Base-by-base conservation (phyloP, 2,888 invertebrate genomes). In the Tenthredo distinguenda region DNA sequence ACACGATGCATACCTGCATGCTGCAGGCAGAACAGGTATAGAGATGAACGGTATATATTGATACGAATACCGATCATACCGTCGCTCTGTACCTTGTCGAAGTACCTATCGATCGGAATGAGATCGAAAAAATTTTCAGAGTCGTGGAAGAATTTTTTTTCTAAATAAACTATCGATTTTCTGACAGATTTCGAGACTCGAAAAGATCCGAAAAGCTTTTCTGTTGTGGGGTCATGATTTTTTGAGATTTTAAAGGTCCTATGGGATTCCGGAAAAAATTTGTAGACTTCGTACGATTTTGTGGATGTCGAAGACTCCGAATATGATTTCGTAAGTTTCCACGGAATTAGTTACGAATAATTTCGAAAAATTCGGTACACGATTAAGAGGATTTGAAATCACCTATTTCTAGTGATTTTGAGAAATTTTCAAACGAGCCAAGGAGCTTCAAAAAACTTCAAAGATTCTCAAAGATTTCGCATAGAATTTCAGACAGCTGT, bases 1-100 rank as follows among this genome's bases (percentile, higher is more conserved):
- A 43, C 12, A 26, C 47, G n/a, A 21, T 40, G 74, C 74, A 40
- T 37, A 15, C 74, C 43, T 26, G 43, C 55, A 77, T 55, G 55
- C 55, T 55, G 55, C 55, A 55, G 55, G 55, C 55, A 55, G 18
- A 55, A n/a, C 55, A n/a, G 34, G 68, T 68, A 55, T 34, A 77
- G 77, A 55, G 77, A 55, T 77, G 77, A 77, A 31, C 15, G 34
- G 34, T 50, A 31, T 50, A 31, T 50, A 34, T 47, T 18, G 77
- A 50, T 34, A 77, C 34, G 34, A 77, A 77, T 77, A 50, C 77
- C 77, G 77, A 77, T 77, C 77, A 77, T 77, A 68, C 68, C 68
- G 34, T 15, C 15, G 21, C 34, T 31, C 15, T 68, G 18, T 68
- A 68, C 68, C 34, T 31, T 7, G 31, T 34, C 15, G 68, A 68